Conservation (phyloP, 1,140 invertebrate genomes). For the Drosophila erecta region DNA sequence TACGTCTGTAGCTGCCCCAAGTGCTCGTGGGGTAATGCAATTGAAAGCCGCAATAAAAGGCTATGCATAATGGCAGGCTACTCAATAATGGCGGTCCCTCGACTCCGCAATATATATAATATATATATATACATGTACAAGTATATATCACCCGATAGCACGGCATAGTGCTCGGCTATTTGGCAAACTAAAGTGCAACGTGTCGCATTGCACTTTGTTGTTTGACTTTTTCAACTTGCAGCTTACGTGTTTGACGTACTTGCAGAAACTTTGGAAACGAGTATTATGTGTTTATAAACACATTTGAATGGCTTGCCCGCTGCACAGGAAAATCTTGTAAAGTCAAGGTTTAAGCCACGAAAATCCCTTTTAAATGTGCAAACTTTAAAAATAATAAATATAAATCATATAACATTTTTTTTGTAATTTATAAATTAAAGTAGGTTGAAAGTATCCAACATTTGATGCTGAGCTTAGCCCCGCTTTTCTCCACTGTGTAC, state of each 20-base stretch:
- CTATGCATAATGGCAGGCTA: constrained; percentile 66
- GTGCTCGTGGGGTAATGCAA: constrained; percentile 48
- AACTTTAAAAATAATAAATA: too few species aligned
- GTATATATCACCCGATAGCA: constrained; percentile 29
- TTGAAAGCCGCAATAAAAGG: constrained; percentile 70
- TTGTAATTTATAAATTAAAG: too few species aligned
- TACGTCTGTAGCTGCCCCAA: constrained; percentile 20
- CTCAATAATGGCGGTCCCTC: constrained; percentile 48
- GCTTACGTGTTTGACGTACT: constrained; percentile 58
- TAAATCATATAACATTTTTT: too few species aligned
- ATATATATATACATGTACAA: constrained; percentile 9
- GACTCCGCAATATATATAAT: constrained; percentile 26
- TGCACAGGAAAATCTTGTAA: not conserved
- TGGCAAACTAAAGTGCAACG: constrained; percentile 51
- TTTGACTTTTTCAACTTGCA: constrained; percentile 33
- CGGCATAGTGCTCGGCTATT: constrained; percentile 11
- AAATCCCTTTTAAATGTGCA: too few species aligned
- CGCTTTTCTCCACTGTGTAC: not conserved
- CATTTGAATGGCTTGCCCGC: constrained; percentile 8
- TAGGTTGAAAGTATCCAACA: too few species aligned
- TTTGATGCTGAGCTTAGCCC: too few species aligned
- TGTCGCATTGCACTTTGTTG: constrained; percentile 58
- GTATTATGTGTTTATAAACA: constrained; percentile 44
- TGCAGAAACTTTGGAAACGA: constrained; percentile 29
- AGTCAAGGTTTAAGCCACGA: not conserved